Conservation (phyloP, 1,140 invertebrate species). For the Drosophila lini region DNA sequence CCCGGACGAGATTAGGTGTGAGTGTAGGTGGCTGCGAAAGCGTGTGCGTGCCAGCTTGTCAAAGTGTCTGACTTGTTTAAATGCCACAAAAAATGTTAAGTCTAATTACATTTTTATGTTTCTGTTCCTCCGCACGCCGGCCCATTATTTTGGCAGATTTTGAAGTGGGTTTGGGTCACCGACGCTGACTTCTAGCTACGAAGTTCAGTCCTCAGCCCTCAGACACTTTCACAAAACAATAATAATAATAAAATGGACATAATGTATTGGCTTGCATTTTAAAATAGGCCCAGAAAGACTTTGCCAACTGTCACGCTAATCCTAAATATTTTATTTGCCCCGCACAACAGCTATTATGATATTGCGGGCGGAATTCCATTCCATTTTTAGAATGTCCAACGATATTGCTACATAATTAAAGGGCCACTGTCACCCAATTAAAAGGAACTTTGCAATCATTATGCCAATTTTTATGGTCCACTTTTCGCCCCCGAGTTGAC, state of each 20-base stretch:
- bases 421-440: constrained; percentile 57
- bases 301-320: constrained; percentile 15
- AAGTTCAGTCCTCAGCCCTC: neutral
- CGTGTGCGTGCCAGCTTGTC: constrained; percentile 31
- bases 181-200: neutral
- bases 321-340: constrained; percentile 22
- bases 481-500: constrained; percentile 15
- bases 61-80: constrained; percentile 47
- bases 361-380: neutral
- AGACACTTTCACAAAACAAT: neutral
- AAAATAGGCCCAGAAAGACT: constrained; percentile 1
- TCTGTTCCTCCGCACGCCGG: neutral
- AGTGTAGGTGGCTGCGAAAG: neutral
- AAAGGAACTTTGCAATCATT: constrained; percentile 59
- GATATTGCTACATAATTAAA: constrained; percentile 40
- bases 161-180: constrained; percentile 3
- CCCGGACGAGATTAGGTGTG: constrained; percentile 33
- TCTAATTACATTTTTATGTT: constrained; percentile 55
- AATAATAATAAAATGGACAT: constrained; percentile 28
- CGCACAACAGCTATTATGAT: constrained; percentile 1
- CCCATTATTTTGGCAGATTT: constrained; percentile 2
- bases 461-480: constrained; percentile 48
- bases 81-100: constrained; percentile 39
- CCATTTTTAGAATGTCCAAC: constrained; percentile 1
- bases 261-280: constrained; percentile 31